These are phyloP conservation scores for Papilio xuthus DNA, from an alignment of 1,140 invertebrate species.

Conservation along the genomic window DNA sequence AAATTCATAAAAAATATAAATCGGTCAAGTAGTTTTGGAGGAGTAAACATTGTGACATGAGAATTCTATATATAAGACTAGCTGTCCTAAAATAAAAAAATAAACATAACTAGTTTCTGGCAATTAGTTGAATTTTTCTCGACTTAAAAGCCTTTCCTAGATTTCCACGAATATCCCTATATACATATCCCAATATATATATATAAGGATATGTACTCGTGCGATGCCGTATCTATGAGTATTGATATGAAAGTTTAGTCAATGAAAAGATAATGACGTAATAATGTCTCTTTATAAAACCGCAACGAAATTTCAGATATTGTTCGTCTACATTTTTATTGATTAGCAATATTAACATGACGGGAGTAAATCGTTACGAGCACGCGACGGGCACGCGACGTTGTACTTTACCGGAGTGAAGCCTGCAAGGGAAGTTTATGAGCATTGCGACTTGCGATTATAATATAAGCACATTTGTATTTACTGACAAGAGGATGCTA, in stretches of 20 bases:
- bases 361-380: conserved; percentile 40
- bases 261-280: background rate
- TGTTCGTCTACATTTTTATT: conserved; percentile 54
- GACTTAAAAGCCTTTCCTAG: no score
- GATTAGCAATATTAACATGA: conserved; percentile 52
- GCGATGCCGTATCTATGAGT: no score
- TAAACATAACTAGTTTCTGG: no score
- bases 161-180: no score
- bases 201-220: no score
- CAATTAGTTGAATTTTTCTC: no score
- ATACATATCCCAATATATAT: no score
- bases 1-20: no score
- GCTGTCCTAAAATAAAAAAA: no score
- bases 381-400: conserved; percentile 47
- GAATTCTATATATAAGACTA: no score
- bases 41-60: no score
- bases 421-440: conserved; percentile 1
- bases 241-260: background rate
- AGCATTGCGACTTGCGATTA: conserved; percentile 12
- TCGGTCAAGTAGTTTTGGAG: no score
- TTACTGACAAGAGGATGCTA: background rate
- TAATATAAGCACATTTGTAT: background rate
- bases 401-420: conserved; percentile 7
- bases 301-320: conserved; percentile 42
- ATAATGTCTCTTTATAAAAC: conserved; percentile 11